Conservation (phyloP, 2,797 vertebrate genomes). For the Rallus crepitans region DNA sequence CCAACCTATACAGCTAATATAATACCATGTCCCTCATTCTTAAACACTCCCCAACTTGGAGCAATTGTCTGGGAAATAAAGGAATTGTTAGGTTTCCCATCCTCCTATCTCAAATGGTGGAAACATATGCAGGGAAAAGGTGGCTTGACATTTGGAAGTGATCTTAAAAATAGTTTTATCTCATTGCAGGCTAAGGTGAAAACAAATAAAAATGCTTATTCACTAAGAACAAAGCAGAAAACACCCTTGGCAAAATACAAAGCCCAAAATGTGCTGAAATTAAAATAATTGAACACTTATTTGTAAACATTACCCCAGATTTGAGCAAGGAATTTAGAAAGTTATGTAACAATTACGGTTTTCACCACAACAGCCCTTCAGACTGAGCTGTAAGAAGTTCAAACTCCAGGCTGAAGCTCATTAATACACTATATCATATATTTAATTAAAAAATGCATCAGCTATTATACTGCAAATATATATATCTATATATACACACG, state of each 20-base stretch:
- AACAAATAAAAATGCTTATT: no score
- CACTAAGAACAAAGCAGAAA: no score
- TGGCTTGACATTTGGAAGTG: no score
- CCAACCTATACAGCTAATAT: no score
- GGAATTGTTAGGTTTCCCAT: no score
- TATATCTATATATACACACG: rapidly evolving
- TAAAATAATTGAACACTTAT: background rate
- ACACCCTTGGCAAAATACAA: background rate
- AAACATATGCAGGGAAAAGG: no score
- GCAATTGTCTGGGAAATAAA: no score
- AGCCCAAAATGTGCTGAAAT: background rate
- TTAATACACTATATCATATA: background rate
- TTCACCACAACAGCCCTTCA: background rate
- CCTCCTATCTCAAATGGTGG: no score
- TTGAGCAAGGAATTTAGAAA: background rate
- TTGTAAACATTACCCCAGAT: background rate
- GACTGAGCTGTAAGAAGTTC: background rate
- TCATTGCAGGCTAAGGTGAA: no score
- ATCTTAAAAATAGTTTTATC: no score
- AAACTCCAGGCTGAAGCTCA: background rate
- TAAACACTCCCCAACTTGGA: no score
- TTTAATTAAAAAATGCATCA: background rate
- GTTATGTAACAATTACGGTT: background rate
- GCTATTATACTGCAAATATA: background rate
- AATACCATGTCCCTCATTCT: no score